A percentile compares a stretch with the other conserved stretches of the same genome.
Evolutionary conservation across 53 echinoderm and acorn worm genomes (phyloP).

Genomic region (Hippasteria phrygiana): DNA sequence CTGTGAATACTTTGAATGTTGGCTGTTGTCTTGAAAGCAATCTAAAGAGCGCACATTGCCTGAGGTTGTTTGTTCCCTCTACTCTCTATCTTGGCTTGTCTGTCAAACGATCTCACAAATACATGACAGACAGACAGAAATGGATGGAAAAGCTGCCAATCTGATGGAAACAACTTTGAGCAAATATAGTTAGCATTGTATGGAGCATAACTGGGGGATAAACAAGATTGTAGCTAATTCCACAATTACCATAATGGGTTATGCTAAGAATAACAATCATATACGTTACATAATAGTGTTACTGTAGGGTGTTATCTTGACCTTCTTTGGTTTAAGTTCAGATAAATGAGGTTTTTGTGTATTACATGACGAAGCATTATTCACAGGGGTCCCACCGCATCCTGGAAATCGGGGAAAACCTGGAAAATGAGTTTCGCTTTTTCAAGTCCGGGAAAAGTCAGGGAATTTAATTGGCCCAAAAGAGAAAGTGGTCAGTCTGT

Average conservation of each 20-base stretch:
- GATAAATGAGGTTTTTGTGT: too few species aligned
- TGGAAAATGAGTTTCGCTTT: too few species aligned
- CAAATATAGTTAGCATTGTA: background rate
- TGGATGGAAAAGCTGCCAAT: background rate
- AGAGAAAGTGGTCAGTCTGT: too few species aligned
- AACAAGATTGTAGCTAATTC: background rate
- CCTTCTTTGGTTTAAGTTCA: too few species aligned
- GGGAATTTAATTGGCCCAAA: too few species aligned
- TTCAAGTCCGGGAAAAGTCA: too few species aligned
- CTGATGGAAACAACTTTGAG: background rate
- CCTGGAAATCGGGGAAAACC: too few species aligned
- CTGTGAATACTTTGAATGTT: background rate
- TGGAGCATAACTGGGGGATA: background rate
- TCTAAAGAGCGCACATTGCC: slow-evolving; percentile 21
- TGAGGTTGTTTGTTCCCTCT: background rate
- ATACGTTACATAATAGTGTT: too few species aligned
- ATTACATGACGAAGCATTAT: too few species aligned
- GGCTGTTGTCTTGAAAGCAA: background rate
- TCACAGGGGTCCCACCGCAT: too few species aligned
- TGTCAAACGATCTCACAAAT: slow-evolving; percentile 29
- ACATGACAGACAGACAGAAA: slow-evolving; percentile 22
- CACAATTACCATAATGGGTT: background rate
- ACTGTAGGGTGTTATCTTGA: too few species aligned
- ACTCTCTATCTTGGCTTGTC: slow-evolving; percentile 31
- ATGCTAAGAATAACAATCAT: background rate